Evolutionary conservation across 2,797 vertebrate species (phyloP).

Genomic region (Hafferia zeledoni): DNA sequence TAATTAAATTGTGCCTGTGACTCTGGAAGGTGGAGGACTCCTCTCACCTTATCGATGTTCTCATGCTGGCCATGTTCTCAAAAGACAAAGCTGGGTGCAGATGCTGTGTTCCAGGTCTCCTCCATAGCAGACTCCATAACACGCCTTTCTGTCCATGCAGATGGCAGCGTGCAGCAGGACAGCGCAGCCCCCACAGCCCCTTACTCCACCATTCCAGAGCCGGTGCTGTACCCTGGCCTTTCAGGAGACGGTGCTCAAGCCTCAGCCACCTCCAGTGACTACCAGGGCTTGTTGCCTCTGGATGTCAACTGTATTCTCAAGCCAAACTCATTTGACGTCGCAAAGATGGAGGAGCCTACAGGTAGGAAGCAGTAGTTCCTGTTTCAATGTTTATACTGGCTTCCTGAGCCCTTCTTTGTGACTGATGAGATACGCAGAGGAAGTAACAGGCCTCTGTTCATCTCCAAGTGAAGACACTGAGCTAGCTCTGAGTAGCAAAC

Average conservation of each 20-base stretch:
- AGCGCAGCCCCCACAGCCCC: constrained; percentile 27
- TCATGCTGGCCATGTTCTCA: background rate
- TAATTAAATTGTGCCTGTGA: background rate
- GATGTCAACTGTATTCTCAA: constrained; percentile 84
- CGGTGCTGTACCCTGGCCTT: constrained; percentile 57
- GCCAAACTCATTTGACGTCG: constrained; percentile 78
- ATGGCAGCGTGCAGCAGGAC: constrained; percentile 14
- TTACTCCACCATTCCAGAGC: constrained; percentile 55
- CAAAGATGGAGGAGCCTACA: constrained; percentile 81
- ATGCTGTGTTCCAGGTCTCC: background rate
- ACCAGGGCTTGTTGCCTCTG: constrained; percentile 79
- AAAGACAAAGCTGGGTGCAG: background rate
- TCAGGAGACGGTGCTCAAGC: constrained; percentile 50
- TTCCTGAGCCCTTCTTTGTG: background rate
- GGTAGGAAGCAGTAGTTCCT: constrained; percentile 70
- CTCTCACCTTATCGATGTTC: background rate
- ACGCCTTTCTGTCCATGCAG: constrained; percentile 37
- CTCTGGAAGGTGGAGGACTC: background rate
- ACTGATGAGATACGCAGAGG: background rate
- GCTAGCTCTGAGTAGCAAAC: background rate
- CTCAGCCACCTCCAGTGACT: constrained; percentile 71
- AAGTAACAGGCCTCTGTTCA: background rate
- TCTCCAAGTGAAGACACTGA: background rate
- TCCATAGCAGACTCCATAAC: fast-evolving
- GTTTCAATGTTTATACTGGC: background rate